Conservation (phyloP, 1,140 invertebrate species). For the Drosophila pruinosa region DNA sequence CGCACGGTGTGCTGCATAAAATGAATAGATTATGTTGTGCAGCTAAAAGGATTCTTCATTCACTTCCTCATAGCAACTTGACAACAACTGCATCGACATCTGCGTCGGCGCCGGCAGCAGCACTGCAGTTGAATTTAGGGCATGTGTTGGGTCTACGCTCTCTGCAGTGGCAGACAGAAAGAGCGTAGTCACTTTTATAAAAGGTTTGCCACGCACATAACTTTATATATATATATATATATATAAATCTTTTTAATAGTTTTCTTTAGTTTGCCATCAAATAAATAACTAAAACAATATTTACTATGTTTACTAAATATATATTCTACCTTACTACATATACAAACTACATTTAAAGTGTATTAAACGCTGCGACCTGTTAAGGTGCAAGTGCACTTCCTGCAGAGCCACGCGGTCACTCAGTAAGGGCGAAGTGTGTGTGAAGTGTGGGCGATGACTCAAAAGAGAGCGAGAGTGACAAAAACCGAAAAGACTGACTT, state of each 20-base stretch:
- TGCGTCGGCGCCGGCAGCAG: constrained; percentile 31
- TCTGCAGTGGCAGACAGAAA: neutral
- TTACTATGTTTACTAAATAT: no score
- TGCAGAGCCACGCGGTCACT: constrained; percentile 33
- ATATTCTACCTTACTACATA: no score
- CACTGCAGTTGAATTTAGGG: constrained; percentile 59
- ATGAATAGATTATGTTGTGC: constrained; percentile 75
- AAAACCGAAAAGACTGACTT: constrained; percentile 41
- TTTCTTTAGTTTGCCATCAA: no score
- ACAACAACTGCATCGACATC: constrained; percentile 37
- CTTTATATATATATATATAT: neutral
- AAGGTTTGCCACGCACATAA: neutral
- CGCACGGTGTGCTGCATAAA: constrained; percentile 69
- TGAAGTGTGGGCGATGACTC: constrained; percentile 59
- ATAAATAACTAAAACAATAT: no score
- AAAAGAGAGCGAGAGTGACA: constrained; percentile 74
- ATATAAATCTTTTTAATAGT: neutral
- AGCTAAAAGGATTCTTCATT: constrained; percentile 71
- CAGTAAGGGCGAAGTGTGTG: constrained; percentile 1
- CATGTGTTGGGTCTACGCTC: constrained; percentile 28
- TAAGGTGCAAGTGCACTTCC: constrained; percentile 21
- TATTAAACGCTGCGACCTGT: constrained; percentile 8
- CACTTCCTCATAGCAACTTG: constrained; percentile 43
- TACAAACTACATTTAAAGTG: constrained; percentile 4
- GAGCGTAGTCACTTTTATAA: neutral